Evolutionary conservation across 2,113 vertebrate species (phyloP).

Genomic region (Urocitellus parryii): DNA sequence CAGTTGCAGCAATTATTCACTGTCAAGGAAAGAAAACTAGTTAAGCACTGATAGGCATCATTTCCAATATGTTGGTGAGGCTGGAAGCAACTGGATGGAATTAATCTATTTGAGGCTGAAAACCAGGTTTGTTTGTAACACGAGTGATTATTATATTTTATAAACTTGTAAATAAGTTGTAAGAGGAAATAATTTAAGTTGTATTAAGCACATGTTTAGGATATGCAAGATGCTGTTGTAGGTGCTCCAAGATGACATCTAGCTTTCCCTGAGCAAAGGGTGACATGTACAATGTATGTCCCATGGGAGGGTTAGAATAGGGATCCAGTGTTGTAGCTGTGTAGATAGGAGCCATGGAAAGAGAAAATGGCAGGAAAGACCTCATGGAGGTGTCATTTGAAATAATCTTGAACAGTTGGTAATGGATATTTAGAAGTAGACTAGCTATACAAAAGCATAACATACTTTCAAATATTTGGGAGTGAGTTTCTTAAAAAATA

Average conservation of each 20-base stretch:
- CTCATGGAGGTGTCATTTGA: background rate
- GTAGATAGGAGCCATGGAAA: background rate
- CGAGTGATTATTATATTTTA: constrained; percentile 51
- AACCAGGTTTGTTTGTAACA: constrained; percentile 15
- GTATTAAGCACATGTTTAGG: background rate
- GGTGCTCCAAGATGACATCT: background rate
- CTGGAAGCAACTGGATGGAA: constrained; percentile 35
- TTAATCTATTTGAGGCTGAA: constrained; percentile 59
- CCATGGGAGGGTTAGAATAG: background rate
- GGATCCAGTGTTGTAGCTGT: background rate
- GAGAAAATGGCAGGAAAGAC: background rate
- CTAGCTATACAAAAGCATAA: background rate
- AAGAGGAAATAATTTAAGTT: constrained; percentile 27
- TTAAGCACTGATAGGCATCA: constrained; percentile 57
- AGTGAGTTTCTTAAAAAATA: background rate
- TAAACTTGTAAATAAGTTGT: constrained; percentile 30
- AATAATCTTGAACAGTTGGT: background rate
- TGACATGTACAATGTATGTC: background rate
- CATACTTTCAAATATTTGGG: background rate
- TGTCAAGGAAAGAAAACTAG: constrained; percentile 61
- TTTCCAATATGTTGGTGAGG: constrained; percentile 13
- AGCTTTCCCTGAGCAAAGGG: background rate
- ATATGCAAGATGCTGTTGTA: background rate
- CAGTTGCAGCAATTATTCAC: constrained; percentile 62
- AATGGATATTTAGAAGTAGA: background rate